phyloP scores from a whole-genome alignment of 2,113 vertebrate genomes.

The Stigmatopora argus region DNA sequence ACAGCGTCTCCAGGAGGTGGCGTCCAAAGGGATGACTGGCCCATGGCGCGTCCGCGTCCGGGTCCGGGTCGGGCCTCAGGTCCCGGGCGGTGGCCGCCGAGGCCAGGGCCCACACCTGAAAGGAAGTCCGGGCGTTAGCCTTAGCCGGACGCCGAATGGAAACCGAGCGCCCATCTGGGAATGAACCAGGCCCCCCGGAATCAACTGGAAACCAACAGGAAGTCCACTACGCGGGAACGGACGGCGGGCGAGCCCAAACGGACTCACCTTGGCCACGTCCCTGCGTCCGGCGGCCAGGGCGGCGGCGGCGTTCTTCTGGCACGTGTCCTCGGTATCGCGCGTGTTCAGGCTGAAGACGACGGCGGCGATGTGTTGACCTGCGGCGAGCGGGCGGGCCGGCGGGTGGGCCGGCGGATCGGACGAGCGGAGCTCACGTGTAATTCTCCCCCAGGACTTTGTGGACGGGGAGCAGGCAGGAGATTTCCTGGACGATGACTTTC shows the following conservation, averaged over 20 bases:
- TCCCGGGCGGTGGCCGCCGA: slow-evolving; percentile 86
- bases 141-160: too few relatives aligned
- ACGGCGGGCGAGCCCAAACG: too few relatives aligned
- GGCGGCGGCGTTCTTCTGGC: slow-evolving; percentile 88
- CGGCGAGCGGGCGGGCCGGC: too few relatives aligned
- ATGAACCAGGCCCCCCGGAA: too few relatives aligned
- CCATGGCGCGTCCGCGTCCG: slow-evolving; percentile 93
- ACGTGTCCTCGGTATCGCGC: slow-evolving; percentile 91
- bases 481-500: slow-evolving; percentile 95
- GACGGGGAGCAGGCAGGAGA: slow-evolving; percentile 89
- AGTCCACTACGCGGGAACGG: too few relatives aligned
- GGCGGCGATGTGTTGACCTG: background rate
- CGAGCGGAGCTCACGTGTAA: slow-evolving; percentile 77
- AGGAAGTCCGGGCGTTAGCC: too few relatives aligned
- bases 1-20: slow-evolving; percentile 92
- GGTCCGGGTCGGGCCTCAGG: slow-evolving; percentile 87
- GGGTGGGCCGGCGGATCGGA: too few relatives aligned
- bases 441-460: slow-evolving; percentile 88
- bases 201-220: too few relatives aligned
- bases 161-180: too few relatives aligned
- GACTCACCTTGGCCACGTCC: slow-evolving; percentile 88
- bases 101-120: slow-evolving; percentile 92
- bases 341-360: slow-evolving; percentile 79
- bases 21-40: slow-evolving; percentile 94
- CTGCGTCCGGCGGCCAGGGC: slow-evolving; percentile 82